These are phyloP conservation scores for Acleris sparsana DNA, from an alignment of 2,888 invertebrate species.

Conservation along the genomic window DNA sequence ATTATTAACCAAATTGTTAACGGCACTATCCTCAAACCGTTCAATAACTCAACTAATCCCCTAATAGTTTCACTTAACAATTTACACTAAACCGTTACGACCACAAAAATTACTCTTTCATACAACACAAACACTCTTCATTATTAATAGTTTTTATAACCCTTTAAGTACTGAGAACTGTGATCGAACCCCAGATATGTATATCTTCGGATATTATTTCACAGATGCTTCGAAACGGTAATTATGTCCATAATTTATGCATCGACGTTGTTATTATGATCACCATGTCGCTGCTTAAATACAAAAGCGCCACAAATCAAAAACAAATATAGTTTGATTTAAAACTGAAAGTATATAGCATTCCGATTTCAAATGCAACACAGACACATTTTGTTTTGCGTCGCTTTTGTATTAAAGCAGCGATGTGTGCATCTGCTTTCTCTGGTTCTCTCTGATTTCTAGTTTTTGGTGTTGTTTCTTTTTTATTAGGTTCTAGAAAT, in stretches of 20 bases:
- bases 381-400: too few relatives aligned
- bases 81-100: constrained; percentile 30
- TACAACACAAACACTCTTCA: constrained; percentile 39
- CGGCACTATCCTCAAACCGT: constrained; percentile 7
- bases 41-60: constrained; percentile 25
- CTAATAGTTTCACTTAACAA: constrained; percentile 40
- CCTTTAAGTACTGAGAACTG: constrained; percentile 41
- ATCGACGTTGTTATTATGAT: constrained; percentile 66
- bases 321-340: too few relatives aligned
- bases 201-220: constrained; percentile 60
- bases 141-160: constrained; percentile 42
- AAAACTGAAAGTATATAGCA: too few relatives aligned
- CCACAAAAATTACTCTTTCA: constrained; percentile 30
- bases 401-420: too few relatives aligned
- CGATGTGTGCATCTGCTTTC: constrained; percentile 63
- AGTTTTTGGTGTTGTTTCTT: constrained; percentile 14
- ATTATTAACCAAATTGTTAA: constrained; percentile 15
- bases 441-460: constrained; percentile 16
- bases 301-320: too few relatives aligned
- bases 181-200: constrained; percentile 66
- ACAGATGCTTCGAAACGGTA: constrained; percentile 68
- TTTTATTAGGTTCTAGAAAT: too few relatives aligned
- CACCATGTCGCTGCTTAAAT: too few relatives aligned
- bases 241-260: constrained; percentile 72
- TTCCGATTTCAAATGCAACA: too few relatives aligned